Evolutionary conservation across 30 jellyfish, hydroid and myxozoan genomes (phyloP).

Genomic region (Hydractinia echinata): DNA sequence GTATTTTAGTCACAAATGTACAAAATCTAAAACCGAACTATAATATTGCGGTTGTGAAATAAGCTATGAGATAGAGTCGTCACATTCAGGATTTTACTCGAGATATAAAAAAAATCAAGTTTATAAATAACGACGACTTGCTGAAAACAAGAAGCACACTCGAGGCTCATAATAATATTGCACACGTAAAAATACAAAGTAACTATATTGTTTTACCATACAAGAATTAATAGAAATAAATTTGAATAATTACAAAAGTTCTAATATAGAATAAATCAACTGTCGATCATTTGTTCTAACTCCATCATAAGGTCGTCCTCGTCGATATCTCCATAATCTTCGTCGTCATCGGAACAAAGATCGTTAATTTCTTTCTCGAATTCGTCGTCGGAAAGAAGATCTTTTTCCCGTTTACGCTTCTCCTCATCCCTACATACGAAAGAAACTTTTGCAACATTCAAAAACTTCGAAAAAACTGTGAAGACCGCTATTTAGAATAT

Average conservation of each 20-base stretch:
- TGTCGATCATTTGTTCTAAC: conserved; percentile 66
- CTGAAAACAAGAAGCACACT: too few species aligned
- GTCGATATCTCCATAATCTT: conserved; percentile 44
- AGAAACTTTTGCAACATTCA: not conserved
- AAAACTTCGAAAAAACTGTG: not conserved
- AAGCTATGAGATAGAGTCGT: too few species aligned
- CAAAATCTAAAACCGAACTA: too few species aligned
- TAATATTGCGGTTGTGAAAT: too few species aligned
- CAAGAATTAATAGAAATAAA: not conserved
- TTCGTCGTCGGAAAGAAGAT: conserved; percentile 76
- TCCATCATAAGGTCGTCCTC: conserved; percentile 81
- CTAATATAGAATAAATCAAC: not conserved
- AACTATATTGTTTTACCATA: too few species aligned
- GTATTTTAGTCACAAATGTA: too few species aligned
- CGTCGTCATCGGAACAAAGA: conserved; percentile 47
- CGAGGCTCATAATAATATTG: too few species aligned
- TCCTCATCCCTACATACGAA: conserved; percentile 51
- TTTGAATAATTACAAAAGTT: not conserved
- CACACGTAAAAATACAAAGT: too few species aligned
- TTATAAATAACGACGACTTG: too few species aligned
- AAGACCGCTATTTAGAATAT: not conserved
- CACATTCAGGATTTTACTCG: too few species aligned
- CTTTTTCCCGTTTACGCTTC: conserved; percentile 46
- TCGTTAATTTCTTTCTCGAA: conserved; percentile 71
- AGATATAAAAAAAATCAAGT: too few species aligned